These are phyloP conservation scores for Eleutherodactylus coqui DNA, from an alignment of 2,797 vertebrate species.

Conservation along the genomic window DNA sequence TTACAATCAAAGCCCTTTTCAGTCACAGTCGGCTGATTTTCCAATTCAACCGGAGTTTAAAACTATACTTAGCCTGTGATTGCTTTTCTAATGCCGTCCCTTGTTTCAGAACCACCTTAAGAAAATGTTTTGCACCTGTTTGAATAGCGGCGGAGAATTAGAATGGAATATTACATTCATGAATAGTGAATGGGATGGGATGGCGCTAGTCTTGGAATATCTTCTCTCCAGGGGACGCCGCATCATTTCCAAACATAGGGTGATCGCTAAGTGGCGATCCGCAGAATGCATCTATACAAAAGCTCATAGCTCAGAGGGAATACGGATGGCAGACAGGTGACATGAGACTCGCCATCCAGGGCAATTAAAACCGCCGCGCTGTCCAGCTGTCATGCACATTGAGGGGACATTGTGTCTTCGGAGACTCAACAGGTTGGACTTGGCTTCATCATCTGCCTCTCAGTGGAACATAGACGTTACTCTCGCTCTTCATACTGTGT, in stretches of 20 bases:
- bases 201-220: neutral
- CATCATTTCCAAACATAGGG: neutral
- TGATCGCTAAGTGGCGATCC: neutral
- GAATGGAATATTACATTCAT: conserved; percentile 35
- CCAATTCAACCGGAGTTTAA: conserved; percentile 39
- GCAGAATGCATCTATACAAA: conserved; percentile 1
- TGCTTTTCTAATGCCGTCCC: conserved; percentile 34
- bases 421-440: neutral
- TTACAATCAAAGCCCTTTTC: conserved; percentile 40
- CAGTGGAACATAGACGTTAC: neutral
- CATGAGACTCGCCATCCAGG: neutral
- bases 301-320: neutral
- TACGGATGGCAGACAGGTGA: neutral
- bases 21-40: conserved; percentile 53
- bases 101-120: conserved; percentile 40
- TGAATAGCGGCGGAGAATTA: conserved; percentile 26
- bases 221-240: neutral
- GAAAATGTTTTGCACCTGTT: conserved; percentile 25
- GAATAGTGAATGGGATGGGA: conserved; percentile 44
- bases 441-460: neutral
- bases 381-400: neutral
- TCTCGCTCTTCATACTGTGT: neutral
- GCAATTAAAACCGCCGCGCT: conserved; percentile 15
- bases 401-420: neutral
- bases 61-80: conserved; percentile 37